Base-by-base conservation (phyloP, 1,140 invertebrate species). In the Capitella teleta region DNA sequence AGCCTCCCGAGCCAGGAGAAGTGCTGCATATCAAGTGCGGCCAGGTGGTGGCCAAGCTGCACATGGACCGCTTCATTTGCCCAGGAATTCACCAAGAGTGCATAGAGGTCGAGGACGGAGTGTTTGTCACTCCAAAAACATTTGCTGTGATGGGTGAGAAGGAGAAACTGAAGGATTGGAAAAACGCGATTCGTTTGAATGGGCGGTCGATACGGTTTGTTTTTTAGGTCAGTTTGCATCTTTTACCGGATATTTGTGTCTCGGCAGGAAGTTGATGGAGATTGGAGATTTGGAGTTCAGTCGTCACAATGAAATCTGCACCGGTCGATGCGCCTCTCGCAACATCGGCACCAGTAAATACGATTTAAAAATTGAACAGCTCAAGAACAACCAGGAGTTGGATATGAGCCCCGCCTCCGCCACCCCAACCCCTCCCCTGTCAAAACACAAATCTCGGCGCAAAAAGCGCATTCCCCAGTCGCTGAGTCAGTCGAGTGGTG, bases 81-180 rank as follows among this genome's bases (percentile, higher is more conserved):
- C 73, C 73, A 3, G 73, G 73, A 8, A 74, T 74, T 19, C 70
- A 74, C 46, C 57, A 67, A 52, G 61, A 63, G 24, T 74, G 73
- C 57, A 72, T 74, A 8, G 67, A 73, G 37, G 54, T 62, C 25
- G n/a, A n/a, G n/a, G 61, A 70, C 37, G 67, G 66, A 1, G 49
- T 54, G 28, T 60, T 72, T 53, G 62, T 73, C 23, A 68, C 66
- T 23, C 71, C 71, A 12, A 67, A 72, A 34, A 59, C 61, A 24
- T 73, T 73, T 45, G 64, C 64, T 43, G 60, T 71, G 5, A 61
- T 68, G 57, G 72, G 68, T 30, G 67, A 74, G 30, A 74, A 74
- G 53, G 67, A 71, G 26, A 68, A 66, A 47, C 60, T 74, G 30
- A 74, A 74, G 50, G 73, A 74, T 53, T 74, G 73, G 73, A 74